Evolutionary conservation across 2,797 vertebrate genomes (phyloP).

Genomic region (Psittacula echo): DNA sequence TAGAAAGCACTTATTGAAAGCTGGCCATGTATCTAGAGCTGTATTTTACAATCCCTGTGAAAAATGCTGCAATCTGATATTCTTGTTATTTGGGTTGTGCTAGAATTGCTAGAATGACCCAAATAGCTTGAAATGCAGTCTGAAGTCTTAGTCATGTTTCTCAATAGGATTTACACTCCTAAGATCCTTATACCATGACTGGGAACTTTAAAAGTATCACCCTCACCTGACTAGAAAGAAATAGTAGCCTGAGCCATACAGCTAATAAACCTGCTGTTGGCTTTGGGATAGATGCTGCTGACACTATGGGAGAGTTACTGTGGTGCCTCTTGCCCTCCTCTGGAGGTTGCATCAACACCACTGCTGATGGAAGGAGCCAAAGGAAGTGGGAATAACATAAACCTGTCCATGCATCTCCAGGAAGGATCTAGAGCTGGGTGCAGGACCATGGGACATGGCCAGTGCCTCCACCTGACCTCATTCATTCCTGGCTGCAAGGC

Average conservation of each 20-base stretch:
- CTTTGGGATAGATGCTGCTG: background rate
- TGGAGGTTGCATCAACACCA: background rate
- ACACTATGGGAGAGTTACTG: background rate
- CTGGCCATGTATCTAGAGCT: background rate
- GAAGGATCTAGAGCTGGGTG: background rate
- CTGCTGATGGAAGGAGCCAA: background rate
- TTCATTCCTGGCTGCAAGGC: background rate
- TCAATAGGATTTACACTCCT: background rate
- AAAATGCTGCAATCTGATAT: background rate
- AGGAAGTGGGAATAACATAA: background rate
- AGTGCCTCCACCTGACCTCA: fast-evolving
- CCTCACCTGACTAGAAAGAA: background rate
- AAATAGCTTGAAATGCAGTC: background rate
- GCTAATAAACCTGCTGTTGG: background rate
- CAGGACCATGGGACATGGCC: fast-evolving
- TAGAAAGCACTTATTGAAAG: background rate
- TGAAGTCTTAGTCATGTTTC: background rate
- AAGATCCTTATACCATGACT: background rate
- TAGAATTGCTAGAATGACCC: background rate
- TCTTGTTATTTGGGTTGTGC: background rate
- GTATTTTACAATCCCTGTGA: background rate
- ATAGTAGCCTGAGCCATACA: background rate
- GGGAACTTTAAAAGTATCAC: background rate
- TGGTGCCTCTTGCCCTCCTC: background rate
- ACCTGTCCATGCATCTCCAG: background rate